phyloP scores from a whole-genome alignment of 2,113 vertebrate species.

The Lonchura striata region DNA sequence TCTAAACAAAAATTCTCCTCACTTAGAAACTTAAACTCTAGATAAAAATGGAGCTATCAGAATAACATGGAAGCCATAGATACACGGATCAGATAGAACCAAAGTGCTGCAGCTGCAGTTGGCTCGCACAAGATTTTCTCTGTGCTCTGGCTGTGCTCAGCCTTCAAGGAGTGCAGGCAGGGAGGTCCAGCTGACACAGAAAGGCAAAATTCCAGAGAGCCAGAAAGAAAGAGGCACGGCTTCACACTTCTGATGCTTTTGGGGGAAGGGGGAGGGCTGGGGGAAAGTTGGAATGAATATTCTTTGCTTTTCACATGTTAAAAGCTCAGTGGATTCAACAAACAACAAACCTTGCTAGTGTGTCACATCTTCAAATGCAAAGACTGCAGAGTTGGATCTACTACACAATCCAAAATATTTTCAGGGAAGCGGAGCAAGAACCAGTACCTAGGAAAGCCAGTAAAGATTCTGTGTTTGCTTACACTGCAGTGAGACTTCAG shows the following conservation, averaged over 20 bases:
- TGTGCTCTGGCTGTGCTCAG: not conserved
- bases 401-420: not conserved
- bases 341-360: not conserved
- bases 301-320: not conserved
- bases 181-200: constrained; percentile 3
- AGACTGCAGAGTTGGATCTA: not conserved
- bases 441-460: not conserved
- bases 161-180: not conserved
- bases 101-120: not conserved
- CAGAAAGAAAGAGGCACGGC: not conserved
- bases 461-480: not conserved
- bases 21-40: not conserved
- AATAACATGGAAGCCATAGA: not conserved
- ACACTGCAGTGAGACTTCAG: not conserved
- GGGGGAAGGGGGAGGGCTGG: not conserved
- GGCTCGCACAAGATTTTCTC: not conserved
- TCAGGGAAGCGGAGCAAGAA: not conserved
- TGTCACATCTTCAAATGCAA: not conserved
- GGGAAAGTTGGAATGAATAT: not conserved
- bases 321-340: not conserved
- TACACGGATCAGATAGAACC: accelerated
- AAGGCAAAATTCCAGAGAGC: constrained; percentile 14
- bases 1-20: not conserved
- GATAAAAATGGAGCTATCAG: not conserved
- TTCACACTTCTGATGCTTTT: not conserved